These are phyloP conservation scores for Chlorops oryzae DNA, from an alignment of 1,140 invertebrate genomes.

Conservation along the genomic window DNA sequence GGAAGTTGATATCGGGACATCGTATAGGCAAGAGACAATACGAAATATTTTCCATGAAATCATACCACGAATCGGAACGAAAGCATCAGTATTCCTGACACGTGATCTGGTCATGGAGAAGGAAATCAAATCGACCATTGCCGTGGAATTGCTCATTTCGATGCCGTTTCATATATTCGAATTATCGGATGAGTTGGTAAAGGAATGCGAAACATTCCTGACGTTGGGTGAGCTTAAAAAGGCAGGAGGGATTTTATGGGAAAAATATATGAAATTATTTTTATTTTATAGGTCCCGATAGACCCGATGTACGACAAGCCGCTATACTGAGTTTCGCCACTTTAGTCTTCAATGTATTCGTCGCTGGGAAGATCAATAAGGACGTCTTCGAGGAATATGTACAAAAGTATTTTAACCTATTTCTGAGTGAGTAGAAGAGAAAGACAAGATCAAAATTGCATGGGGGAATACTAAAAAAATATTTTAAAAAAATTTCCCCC, in stretches of 20 bases:
- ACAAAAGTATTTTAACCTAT: constrained; percentile 55
- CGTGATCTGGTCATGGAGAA: constrained; percentile 58
- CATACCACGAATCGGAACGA: constrained; percentile 63
- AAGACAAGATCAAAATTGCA: too few relatives aligned
- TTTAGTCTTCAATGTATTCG: constrained; percentile 61
- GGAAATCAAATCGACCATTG: constrained; percentile 54
- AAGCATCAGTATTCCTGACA: constrained; percentile 57
- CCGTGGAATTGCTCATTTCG: constrained; percentile 52
- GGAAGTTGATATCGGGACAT: constrained; percentile 56
- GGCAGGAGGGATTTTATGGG: not conserved
- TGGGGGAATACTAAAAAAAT: too few relatives aligned
- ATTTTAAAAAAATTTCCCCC: too few relatives aligned
- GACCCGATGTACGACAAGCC: constrained; percentile 57
- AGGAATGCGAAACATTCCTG: constrained; percentile 51
- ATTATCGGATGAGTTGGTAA: constrained; percentile 52
- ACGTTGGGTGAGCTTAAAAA: constrained; percentile 37
- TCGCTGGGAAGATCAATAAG: constrained; percentile 50
- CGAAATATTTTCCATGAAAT: constrained; percentile 67
- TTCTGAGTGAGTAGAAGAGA: constrained; percentile 28
- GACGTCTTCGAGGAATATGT: constrained; percentile 66
- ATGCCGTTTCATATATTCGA: constrained; percentile 57
- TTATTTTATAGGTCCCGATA: constrained; percentile 27
- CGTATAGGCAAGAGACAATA: constrained; percentile 58
- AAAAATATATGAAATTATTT: not conserved
- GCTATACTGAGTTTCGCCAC: constrained; percentile 64